These are phyloP conservation scores for Tenthredo scrophulariae DNA, from an alignment of 2,888 invertebrate species.

Conservation along the genomic window DNA sequence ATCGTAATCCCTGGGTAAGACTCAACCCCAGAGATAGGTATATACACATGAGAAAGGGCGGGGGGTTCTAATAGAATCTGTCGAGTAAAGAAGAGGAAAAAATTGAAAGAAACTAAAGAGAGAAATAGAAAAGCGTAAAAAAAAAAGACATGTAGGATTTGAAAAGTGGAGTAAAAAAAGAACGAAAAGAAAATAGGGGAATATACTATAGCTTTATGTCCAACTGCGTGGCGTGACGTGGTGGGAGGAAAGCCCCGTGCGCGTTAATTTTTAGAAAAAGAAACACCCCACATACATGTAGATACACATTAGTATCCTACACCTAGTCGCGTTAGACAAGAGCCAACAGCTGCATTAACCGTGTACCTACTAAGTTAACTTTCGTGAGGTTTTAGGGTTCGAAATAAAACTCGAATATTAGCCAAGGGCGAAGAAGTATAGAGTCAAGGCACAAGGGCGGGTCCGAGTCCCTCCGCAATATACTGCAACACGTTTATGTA, in stretches of 20 bases:
- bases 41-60: not conserved
- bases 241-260: not conserved
- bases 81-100: not conserved
- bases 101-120: not conserved
- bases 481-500: not conserved
- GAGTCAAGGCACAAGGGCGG: not conserved
- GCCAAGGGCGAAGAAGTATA: not conserved
- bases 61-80: not conserved
- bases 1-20: slow-evolving; percentile 24
- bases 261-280: slow-evolving; percentile 39
- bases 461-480: not conserved
- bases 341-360: slow-evolving; percentile 26
- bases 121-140: not conserved
- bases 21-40: slow-evolving; percentile 13
- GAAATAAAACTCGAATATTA: slow-evolving; percentile 38
- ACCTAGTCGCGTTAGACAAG: slow-evolving; percentile 4
- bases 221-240: not conserved
- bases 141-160: not conserved
- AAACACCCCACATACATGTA: not conserved
- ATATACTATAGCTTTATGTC: not conserved
- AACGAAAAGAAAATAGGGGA: not conserved
- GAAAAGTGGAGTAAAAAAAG: not conserved
- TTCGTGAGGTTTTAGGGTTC: slow-evolving; percentile 30
- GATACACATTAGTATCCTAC: not conserved
- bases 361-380: slow-evolving; percentile 10